Conservation (phyloP, 2,113 vertebrate species). For the Chaenocephalus aceratus region DNA sequence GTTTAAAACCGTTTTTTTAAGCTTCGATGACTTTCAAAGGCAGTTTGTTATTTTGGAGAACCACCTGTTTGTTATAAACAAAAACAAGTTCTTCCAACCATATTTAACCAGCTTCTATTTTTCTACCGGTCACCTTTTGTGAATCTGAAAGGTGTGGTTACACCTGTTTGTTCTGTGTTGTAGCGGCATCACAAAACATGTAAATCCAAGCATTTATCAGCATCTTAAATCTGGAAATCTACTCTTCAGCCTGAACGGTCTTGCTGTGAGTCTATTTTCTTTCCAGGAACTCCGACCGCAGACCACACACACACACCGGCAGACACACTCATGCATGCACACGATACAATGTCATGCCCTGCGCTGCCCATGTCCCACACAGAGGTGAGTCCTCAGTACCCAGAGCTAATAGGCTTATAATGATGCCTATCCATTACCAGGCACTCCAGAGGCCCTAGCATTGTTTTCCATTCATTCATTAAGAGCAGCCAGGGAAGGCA, state of each 20-base stretch:
- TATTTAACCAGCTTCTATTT: conserved; percentile 9
- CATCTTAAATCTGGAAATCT: conserved; percentile 40
- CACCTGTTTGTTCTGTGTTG: conserved; percentile 27
- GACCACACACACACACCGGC: conserved; percentile 62
- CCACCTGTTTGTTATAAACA: background rate
- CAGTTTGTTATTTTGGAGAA: background rate
- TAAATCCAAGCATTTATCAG: conserved; percentile 43
- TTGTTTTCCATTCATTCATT: conserved; percentile 84
- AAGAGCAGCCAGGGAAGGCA: conserved; percentile 57
- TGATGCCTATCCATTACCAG: conserved; percentile 83
- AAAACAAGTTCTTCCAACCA: background rate
- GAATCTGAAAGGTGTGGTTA: conserved; percentile 8
- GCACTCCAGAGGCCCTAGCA: conserved; percentile 52
- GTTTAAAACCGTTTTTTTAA: background rate
- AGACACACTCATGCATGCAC: conserved; percentile 17
- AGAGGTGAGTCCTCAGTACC: conserved; percentile 72
- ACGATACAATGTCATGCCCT: conserved; percentile 36
- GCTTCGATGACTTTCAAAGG: background rate
- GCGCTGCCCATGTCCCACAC: conserved; percentile 54
- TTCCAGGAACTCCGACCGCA: conserved; percentile 45
- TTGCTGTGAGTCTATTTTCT: conserved; percentile 32
- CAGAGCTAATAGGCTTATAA: conserved; percentile 80
- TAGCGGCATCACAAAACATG: background rate
- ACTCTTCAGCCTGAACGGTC: conserved; percentile 32
- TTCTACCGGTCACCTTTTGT: background rate